Evolutionary conservation across 2,113 vertebrate species (phyloP).

Genomic region (Malurus elegans): DNA sequence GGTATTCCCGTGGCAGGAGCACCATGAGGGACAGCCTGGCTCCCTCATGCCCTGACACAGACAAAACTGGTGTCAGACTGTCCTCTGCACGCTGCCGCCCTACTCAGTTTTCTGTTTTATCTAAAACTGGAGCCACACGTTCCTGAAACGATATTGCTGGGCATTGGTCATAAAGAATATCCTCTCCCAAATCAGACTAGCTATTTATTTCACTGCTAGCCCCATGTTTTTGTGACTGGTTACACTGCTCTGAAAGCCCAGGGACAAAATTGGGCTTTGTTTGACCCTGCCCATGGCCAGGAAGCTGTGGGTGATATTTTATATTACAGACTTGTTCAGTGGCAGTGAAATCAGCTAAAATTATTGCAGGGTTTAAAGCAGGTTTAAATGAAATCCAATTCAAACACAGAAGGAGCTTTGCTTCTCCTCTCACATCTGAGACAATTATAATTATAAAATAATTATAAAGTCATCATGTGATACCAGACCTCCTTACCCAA

Average conservation of each 20-base stretch:
- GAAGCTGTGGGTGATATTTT: not conserved
- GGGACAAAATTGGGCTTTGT: not conserved
- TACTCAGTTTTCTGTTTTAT: not conserved
- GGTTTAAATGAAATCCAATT: not conserved
- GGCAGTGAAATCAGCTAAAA: not conserved
- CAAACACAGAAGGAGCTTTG: not conserved
- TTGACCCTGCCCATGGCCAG: not conserved
- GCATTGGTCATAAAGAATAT: not conserved
- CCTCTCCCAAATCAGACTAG: not conserved
- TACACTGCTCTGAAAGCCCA: not conserved
- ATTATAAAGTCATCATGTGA: not conserved
- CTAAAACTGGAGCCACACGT: not conserved
- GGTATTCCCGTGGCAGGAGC: not conserved
- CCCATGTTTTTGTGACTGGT: not conserved
- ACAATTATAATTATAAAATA: not conserved
- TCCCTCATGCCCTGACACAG: rapidly evolving
- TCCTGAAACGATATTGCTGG: not conserved
- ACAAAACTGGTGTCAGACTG: not conserved
- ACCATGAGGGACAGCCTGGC: too few relatives aligned
- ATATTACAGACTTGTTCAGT: not conserved
- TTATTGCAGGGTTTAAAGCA: not conserved
- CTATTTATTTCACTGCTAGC: not conserved
- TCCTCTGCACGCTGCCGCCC: rapidly evolving
- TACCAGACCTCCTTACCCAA: not conserved
- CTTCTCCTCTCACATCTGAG: not conserved